A percentile compares a stretch with the other conserved stretches of the same genome.
phyloP scores from a whole-genome alignment of 2,113 vertebrate genomes.

The human region DNA sequence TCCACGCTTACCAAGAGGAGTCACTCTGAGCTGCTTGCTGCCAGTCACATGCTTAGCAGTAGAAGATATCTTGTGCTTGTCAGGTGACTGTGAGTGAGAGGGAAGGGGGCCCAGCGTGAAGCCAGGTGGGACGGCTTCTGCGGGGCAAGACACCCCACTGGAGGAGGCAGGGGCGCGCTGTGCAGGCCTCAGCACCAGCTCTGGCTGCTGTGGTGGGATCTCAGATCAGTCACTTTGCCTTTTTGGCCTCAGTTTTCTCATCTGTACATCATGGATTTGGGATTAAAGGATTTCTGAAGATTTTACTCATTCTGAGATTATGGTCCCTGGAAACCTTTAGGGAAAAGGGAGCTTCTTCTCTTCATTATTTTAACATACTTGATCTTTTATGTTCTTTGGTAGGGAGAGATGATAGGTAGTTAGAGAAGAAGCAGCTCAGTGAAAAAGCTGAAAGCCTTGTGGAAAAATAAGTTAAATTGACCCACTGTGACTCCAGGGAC shows the following conservation, averaged over 20 bases:
- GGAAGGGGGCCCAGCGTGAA: background rate
- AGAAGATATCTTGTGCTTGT: background rate
- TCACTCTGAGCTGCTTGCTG: background rate
- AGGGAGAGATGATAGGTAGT: background rate
- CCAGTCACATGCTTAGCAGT: background rate
- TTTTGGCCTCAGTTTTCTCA: background rate
- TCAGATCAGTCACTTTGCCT: rapidly evolving
- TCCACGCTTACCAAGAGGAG: background rate
- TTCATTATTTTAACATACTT: background rate
- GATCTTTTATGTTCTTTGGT: background rate
- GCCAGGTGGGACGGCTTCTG: background rate
- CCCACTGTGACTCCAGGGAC: background rate
- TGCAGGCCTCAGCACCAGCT: too few species aligned
- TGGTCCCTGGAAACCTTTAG: background rate
- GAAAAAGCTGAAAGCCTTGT: background rate
- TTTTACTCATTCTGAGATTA: background rate
- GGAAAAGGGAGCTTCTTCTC: background rate
- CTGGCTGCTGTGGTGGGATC: too few species aligned
- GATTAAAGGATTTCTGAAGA: background rate
- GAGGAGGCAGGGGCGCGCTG: rapidly evolving
- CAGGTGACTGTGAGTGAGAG: background rate
- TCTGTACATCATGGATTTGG: background rate
- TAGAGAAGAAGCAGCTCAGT: background rate
- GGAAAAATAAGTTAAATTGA: background rate
- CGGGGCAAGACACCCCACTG: too few species aligned